These are phyloP conservation scores for Aspiorhynchus laticeps DNA, from an alignment of 2,113 vertebrate genomes.

Conservation along the genomic window DNA sequence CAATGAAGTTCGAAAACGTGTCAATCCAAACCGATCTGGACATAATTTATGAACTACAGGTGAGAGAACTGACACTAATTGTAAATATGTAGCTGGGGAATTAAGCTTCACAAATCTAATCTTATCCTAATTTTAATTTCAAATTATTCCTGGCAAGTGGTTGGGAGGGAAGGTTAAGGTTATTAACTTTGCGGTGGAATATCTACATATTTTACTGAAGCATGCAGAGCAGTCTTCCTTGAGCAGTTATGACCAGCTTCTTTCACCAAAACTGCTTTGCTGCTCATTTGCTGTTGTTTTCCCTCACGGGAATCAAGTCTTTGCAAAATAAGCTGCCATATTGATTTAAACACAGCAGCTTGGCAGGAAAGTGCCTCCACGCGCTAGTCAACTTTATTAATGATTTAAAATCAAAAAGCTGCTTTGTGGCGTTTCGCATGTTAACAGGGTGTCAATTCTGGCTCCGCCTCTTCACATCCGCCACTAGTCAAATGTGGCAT, in stretches of 20 bases:
- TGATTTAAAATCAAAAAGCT: slow-evolving; percentile 25
- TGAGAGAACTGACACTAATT: slow-evolving; percentile 48
- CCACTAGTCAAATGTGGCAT: slow-evolving; percentile 26
- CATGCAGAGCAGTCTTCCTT: slow-evolving; percentile 37
- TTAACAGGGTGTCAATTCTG: slow-evolving; percentile 35
- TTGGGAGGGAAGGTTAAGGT: slow-evolving; percentile 47
- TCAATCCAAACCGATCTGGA: slow-evolving; percentile 36
- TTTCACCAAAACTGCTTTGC: slow-evolving; percentile 22
- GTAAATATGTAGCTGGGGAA: slow-evolving; percentile 39
- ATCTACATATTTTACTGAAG: slow-evolving; percentile 53
- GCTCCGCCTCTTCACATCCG: slow-evolving; percentile 3
- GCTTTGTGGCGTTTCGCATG: slow-evolving; percentile 5
- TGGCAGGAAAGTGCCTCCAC: slow-evolving; percentile 21
- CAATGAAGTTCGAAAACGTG: not conserved
- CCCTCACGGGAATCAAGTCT: not conserved
- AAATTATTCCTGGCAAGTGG: slow-evolving; percentile 46
- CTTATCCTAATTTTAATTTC: slow-evolving; percentile 46
- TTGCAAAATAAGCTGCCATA: slow-evolving; percentile 11
- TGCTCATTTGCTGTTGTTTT: slow-evolving; percentile 31
- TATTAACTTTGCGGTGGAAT: slow-evolving; percentile 45
- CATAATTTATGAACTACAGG: slow-evolving; percentile 36
- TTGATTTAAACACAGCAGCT: slow-evolving; percentile 36
- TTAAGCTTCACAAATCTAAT: slow-evolving; percentile 48
- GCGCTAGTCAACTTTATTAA: slow-evolving; percentile 32
- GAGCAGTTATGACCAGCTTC: slow-evolving; percentile 35